A percentile compares a stretch with the other conserved stretches of the same genome.
These are phyloP conservation scores for Poeciliopsis occidentalis DNA, from an alignment of 2,113 vertebrate genomes.

Conservation along the genomic window DNA sequence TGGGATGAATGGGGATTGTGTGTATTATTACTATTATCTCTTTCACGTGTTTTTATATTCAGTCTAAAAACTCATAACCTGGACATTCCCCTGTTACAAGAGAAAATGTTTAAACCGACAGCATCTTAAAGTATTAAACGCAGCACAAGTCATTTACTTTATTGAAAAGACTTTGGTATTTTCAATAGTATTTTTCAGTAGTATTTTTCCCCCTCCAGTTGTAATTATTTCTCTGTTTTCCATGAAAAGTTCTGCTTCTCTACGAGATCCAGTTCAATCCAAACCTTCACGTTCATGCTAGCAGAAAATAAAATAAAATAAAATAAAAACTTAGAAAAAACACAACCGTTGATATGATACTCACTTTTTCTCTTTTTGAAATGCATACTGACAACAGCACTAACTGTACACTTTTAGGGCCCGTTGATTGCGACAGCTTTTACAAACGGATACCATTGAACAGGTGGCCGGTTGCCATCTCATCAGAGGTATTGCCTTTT, in stretches of 20 bases:
- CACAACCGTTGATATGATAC: slow-evolving; percentile 76
- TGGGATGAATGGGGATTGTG: slow-evolving; percentile 82
- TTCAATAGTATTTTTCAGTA: slow-evolving; percentile 24
- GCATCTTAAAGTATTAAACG: slow-evolving; percentile 15
- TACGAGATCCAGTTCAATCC: slow-evolving; percentile 51
- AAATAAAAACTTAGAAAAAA: slow-evolving; percentile 11
- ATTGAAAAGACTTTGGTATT: slow-evolving; percentile 15
- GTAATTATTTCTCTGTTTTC: slow-evolving; percentile 34
- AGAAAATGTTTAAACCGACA: slow-evolving; percentile 9
- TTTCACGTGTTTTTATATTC: slow-evolving; percentile 9
- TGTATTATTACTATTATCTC: slow-evolving; percentile 22
- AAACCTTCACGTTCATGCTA: slow-evolving; percentile 84
- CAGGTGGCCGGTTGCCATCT: slow-evolving; percentile 93
- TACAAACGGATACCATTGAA: slow-evolving; percentile 99
- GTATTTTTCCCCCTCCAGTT: slow-evolving; percentile 13
- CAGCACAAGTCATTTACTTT: slow-evolving; percentile 23
- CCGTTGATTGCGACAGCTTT: slow-evolving; percentile 99
- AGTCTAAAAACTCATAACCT: slow-evolving; percentile 12
- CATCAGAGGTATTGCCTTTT: slow-evolving; percentile 95
- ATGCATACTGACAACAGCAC: slow-evolving; percentile 91
- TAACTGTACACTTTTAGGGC: slow-evolving; percentile 99
- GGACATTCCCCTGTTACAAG: slow-evolving; percentile 6
- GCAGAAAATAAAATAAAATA: slow-evolving; percentile 64
- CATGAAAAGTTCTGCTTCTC: slow-evolving; percentile 40
- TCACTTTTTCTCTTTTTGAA: slow-evolving; percentile 79